Conservation (phyloP, 2,888 invertebrate species). For the Odontocolon sp. region DNA sequence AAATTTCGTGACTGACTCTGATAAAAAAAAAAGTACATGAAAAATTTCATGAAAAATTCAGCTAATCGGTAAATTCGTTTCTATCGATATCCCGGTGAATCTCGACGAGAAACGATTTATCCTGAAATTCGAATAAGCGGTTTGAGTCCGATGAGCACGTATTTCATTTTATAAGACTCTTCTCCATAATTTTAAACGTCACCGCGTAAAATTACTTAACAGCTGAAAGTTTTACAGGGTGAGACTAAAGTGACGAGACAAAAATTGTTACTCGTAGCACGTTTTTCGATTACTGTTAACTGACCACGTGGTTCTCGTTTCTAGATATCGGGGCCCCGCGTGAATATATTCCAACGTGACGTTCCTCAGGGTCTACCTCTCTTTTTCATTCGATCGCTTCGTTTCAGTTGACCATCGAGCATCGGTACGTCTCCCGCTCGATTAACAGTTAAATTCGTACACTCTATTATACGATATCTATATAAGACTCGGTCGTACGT, state of each 20-base stretch:
- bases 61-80: too few species aligned
- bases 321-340: conserved; percentile 26
- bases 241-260: not conserved
- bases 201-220: conserved; percentile 69
- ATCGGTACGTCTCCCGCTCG: conserved; percentile 10
- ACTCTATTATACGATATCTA: not conserved
- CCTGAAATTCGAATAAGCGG: too few species aligned
- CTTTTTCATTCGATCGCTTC: not conserved
- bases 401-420: conserved; percentile 27
- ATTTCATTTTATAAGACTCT: not conserved
- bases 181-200: not conserved
- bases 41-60: too few species aligned
- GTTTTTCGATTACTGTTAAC: conserved; percentile 63
- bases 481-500: conserved; percentile 4
- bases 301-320: conserved; percentile 47
- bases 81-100: too few species aligned
- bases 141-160: too few species aligned
- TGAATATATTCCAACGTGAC: conserved; percentile 30
- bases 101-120: too few species aligned
- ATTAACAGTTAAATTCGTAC: conserved; percentile 9
- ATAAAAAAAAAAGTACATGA: too few species aligned
- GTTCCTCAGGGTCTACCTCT: not conserved
- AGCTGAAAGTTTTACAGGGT: conserved; percentile 70
- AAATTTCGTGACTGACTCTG: too few species aligned
- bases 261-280: conserved; percentile 70